These are phyloP conservation scores for Dasysyrphus albostriatus DNA, from an alignment of 2,888 invertebrate genomes.

Conservation along the genomic window DNA sequence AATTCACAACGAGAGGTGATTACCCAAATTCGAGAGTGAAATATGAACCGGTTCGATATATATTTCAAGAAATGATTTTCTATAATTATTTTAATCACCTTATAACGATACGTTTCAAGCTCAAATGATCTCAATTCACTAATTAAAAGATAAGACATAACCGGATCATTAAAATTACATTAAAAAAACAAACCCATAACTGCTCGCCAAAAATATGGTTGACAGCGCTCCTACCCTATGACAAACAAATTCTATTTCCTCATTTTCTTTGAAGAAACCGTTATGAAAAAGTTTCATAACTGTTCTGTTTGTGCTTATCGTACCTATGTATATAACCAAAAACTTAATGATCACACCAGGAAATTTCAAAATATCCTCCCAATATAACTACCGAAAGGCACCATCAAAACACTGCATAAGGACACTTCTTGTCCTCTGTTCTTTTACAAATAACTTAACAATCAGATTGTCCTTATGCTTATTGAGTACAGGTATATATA, in stretches of 20 bases:
- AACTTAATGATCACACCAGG: constrained; percentile 57
- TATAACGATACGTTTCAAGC: too few relatives aligned
- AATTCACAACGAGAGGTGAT: too few relatives aligned
- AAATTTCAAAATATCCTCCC: neutral
- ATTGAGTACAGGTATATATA: neutral
- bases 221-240: neutral
- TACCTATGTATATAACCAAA: constrained; percentile 4
- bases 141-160: neutral
- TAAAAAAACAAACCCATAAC: neutral
- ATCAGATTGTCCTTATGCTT: constrained; percentile 49
- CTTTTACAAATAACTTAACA: constrained; percentile 56
- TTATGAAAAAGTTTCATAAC: constrained; percentile 57
- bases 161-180: neutral
- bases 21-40: too few relatives aligned
- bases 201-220: constrained; percentile 23
- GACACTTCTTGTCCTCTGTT: constrained; percentile 11
- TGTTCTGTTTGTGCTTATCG: constrained; percentile 50
- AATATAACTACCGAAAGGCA: constrained; percentile 3
- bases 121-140: too few relatives aligned
- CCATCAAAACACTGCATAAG: constrained; percentile 50
- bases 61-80: too few relatives aligned
- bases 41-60: too few relatives aligned
- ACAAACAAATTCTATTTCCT: constrained; percentile 66
- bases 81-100: too few relatives aligned
- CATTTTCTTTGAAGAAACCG: constrained; percentile 27